A percentile compares a stretch with the other conserved stretches of the same genome.
Conservation (phyloP, 2,797 vertebrate species). For the Syngnathus acus region DNA sequence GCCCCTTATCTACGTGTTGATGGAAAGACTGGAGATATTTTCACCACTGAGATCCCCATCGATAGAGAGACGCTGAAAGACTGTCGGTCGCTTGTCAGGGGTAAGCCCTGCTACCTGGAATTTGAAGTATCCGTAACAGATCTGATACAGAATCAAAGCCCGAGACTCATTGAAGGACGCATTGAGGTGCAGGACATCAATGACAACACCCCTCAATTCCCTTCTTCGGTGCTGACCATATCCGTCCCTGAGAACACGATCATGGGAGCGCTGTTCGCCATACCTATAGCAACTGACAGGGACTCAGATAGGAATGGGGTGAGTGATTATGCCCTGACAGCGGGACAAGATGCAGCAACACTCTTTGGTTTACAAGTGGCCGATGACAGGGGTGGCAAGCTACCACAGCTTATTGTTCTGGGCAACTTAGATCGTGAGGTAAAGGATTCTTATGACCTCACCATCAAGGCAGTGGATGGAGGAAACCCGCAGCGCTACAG, state of each 20-base stretch:
- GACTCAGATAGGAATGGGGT: conserved; percentile 90
- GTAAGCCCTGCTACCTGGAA: conserved; percentile 88
- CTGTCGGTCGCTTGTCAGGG: conserved; percentile 80
- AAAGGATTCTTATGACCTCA: conserved; percentile 95
- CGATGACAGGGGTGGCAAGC: conserved; percentile 90
- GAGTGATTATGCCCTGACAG: conserved; percentile 85
- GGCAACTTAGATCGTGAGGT: conserved; percentile 91
- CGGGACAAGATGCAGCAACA: conserved; percentile 83
- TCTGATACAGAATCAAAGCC: conserved; percentile 82
- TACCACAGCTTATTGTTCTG: conserved; percentile 94
- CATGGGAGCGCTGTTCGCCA: conserved; percentile 85
- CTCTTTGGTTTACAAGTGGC: conserved; percentile 95
- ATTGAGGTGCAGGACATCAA: conserved; percentile 97
- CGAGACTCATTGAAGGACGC: conserved; percentile 90
- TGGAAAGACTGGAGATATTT: conserved; percentile 95
- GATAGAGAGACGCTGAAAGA: conserved; percentile 90
- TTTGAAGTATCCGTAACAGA: conserved; percentile 98
- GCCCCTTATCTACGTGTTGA: conserved; percentile 91
- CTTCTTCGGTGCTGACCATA: conserved; percentile 88
- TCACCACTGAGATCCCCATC: conserved; percentile 94
- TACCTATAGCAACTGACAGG: conserved; percentile 88
- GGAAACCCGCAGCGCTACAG: conserved; percentile 88
- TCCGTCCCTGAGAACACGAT: conserved; percentile 94
- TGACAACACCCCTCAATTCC: conserved; percentile 97
- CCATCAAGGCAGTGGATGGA: conserved; percentile 94